These are phyloP conservation scores for Sinonovacula constricta DNA, from an alignment of 1,140 invertebrate species.

Conservation along the genomic window DNA sequence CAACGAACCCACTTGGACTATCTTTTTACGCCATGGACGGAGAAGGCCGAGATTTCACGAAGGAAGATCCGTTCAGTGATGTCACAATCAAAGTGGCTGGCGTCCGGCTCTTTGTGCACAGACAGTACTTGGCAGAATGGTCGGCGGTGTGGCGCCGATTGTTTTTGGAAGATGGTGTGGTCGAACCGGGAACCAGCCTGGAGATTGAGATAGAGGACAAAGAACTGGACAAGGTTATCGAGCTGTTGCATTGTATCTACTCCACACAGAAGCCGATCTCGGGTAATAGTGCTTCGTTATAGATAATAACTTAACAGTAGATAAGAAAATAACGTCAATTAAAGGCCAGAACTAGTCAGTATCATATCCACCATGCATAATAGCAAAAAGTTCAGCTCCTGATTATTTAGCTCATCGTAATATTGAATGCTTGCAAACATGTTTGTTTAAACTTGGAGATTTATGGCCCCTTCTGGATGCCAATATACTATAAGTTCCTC, in stretches of 20 bases:
- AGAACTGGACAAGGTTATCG: constrained; percentile 63
- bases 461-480: too few species aligned
- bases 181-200: constrained; percentile 52
- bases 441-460: not conserved
- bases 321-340: not conserved
- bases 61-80: constrained; percentile 66
- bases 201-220: constrained; percentile 67
- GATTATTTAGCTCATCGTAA: not conserved
- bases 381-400: not conserved
- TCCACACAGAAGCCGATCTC: constrained; percentile 70
- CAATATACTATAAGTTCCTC: too few species aligned
- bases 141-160: constrained; percentile 71
- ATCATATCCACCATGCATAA: not conserved
- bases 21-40: too few species aligned
- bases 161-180: constrained; percentile 66
- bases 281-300: constrained; percentile 53
- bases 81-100: constrained; percentile 66
- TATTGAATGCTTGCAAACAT: not conserved
- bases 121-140: constrained; percentile 71
- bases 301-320: too few species aligned
- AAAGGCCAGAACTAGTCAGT: not conserved
- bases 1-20: too few species aligned
- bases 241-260: constrained; percentile 73
- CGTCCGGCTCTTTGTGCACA: constrained; percentile 66
- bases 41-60: constrained; percentile 69